Conservation (phyloP, 2,113 vertebrate species). For the Athene noctua region DNA sequence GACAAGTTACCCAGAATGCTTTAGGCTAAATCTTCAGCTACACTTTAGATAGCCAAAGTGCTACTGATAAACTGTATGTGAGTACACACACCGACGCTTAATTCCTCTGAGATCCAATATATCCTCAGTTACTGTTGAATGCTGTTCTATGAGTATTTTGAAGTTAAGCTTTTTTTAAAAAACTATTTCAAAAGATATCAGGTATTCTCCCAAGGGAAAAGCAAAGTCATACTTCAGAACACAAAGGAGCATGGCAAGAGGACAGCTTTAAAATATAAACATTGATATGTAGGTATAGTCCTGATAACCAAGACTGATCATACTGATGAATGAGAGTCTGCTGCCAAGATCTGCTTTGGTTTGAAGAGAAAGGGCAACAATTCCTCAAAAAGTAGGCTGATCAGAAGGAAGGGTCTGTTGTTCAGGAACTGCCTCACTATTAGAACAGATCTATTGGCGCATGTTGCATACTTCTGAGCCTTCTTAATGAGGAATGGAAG, state of each 20-base stretch:
- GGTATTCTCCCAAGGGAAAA: background rate
- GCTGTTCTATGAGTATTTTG: background rate
- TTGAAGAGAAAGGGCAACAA: background rate
- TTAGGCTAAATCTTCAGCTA: background rate
- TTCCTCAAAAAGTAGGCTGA: background rate
- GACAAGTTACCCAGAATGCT: background rate
- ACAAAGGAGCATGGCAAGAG: background rate
- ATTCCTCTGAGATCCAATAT: background rate
- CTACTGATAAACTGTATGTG: background rate
- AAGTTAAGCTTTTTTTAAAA: background rate
- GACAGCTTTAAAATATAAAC: background rate
- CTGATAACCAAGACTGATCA: background rate
- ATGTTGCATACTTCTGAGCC: background rate
- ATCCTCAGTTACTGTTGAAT: background rate
- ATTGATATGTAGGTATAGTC: accelerated
- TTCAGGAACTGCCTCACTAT: background rate
- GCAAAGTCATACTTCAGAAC: background rate
- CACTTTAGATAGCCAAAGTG: background rate
- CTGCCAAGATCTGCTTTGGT: background rate
- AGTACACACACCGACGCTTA: background rate
- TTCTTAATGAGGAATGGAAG: background rate
- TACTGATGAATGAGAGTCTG: background rate
- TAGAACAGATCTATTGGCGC: background rate
- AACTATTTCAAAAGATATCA: background rate
- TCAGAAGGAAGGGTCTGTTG: background rate